These are phyloP conservation scores for Coluber constrictor DNA, from an alignment of 2,797 vertebrate genomes.

Conservation along the genomic window DNA sequence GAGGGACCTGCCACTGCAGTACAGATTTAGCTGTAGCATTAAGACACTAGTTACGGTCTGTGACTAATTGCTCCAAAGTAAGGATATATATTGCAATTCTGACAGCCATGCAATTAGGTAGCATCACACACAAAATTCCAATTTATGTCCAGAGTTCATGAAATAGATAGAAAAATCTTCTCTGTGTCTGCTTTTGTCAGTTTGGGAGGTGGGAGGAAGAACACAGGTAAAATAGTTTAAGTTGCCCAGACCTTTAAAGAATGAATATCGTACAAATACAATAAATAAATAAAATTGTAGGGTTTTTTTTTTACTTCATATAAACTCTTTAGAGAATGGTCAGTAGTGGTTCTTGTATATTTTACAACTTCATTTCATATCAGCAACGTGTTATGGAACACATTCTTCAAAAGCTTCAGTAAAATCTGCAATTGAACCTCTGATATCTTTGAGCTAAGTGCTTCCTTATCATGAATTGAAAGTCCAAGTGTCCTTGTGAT, in stretches of 20 bases:
- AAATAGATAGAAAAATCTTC: neutral
- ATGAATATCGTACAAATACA: neutral
- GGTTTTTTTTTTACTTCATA: neutral
- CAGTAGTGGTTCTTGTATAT: neutral
- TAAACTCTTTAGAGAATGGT: neutral
- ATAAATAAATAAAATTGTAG: neutral
- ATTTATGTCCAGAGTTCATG: neutral
- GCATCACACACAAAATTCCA: neutral
- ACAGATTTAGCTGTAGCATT: neutral
- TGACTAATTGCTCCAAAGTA: neutral
- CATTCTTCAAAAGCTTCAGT: neutral
- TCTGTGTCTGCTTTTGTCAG: neutral
- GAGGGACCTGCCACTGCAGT: too few relatives aligned
- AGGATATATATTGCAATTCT: neutral
- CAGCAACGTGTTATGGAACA: neutral
- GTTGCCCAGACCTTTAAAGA: neutral
- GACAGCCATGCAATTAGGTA: neutral
- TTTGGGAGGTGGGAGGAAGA: accelerated
- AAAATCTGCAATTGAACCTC: neutral
- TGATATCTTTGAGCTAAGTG: neutral
- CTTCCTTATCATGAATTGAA: neutral
- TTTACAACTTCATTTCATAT: neutral
- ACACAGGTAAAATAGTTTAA: neutral
- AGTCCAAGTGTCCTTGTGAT: neutral
- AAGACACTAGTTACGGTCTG: neutral